Conservation (phyloP, 53 echinoderm and acorn worm genomes). For the Crossaster papposus region DNA sequence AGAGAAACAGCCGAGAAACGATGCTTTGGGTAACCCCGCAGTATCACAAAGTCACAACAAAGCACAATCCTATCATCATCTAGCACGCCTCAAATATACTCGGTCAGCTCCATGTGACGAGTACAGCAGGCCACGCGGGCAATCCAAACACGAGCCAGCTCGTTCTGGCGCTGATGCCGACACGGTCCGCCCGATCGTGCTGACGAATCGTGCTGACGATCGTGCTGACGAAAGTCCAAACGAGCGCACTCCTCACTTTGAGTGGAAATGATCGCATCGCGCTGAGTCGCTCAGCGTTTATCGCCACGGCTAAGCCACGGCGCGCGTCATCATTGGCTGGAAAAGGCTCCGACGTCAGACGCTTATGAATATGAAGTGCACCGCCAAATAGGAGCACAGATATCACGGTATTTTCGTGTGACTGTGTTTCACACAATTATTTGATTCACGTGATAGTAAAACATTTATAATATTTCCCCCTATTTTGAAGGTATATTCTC, state of each 20-base stretch:
- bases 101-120: background rate
- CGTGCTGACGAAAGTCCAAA: conserved; percentile 18
- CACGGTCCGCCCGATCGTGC: background rate
- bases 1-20: background rate
- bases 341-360: background rate
- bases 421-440: background rate
- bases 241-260: background rate
- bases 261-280: conserved; percentile 4
- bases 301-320: background rate
- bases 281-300: background rate
- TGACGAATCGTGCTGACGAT: conserved; percentile 16
- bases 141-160: background rate
- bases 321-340: conserved; percentile 23
- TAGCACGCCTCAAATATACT: background rate
- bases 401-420: background rate
- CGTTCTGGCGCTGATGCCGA: background rate
- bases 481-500: too few species aligned
- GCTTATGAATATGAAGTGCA: background rate
- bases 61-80: background rate
- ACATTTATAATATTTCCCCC: too few species aligned
- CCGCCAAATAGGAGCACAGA: background rate
- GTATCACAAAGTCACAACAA: background rate
- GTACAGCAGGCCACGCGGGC: background rate
- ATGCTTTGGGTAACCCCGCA: background rate
- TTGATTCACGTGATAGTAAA: too few species aligned